A percentile compares a stretch with the other conserved stretches of the same genome.
phyloP scores from a whole-genome alignment of 2,888 invertebrate species.

The Graphium colonna region DNA sequence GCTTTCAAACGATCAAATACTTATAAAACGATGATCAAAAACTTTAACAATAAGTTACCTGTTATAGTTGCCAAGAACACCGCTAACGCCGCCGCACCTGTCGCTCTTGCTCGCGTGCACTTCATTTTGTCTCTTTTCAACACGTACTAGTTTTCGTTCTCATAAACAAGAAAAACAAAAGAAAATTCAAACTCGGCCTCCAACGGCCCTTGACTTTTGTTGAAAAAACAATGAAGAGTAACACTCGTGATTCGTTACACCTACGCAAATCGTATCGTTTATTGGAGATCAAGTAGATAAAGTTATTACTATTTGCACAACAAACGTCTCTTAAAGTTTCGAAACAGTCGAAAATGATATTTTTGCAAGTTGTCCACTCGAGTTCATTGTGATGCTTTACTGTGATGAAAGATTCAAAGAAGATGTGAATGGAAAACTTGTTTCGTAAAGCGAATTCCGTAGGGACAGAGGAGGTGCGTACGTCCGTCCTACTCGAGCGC shows the following conservation, averaged over 20 bases:
- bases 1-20: slow-evolving; percentile 10
- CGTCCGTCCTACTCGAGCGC: slow-evolving; percentile 58
- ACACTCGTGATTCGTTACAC: slow-evolving; percentile 67
- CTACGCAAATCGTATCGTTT: slow-evolving; percentile 56
- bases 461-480: slow-evolving; percentile 38
- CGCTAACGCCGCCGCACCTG: slow-evolving; percentile 73
- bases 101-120: slow-evolving; percentile 61
- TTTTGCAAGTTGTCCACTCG: slow-evolving; percentile 42
- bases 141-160: slow-evolving; percentile 57
- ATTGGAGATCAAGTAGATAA: slow-evolving; percentile 53
- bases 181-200: slow-evolving; percentile 52
- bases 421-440: slow-evolving; percentile 58
- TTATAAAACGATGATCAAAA: slow-evolving; percentile 22
- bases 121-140: slow-evolving; percentile 74
- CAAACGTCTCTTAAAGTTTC: slow-evolving; percentile 47
- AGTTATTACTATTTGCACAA: slow-evolving; percentile 61
- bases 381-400: slow-evolving; percentile 55
- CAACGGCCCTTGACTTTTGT: slow-evolving; percentile 58
- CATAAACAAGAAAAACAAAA: slow-evolving; percentile 61
- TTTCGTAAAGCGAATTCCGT: slow-evolving; percentile 54
- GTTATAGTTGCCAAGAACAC: slow-evolving; percentile 67
- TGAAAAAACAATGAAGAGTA: slow-evolving; percentile 57
- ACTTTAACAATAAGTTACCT: slow-evolving; percentile 55
- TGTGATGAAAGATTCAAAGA: slow-evolving; percentile 31
- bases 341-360: slow-evolving; percentile 42